A percentile compares a stretch with the other conserved stretches of the same genome.
Conservation (phyloP, 2,113 vertebrate genomes). For the western clawed frog (Xenopus tropicalis) region UCB_Xtro_10.0 CM004450.2:22155501-22156000, state of each 20-base stretch:
- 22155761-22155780: not conserved
- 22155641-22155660: too few species aligned
- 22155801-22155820: not conserved
- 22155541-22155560: too few species aligned
- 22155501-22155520: too few species aligned
- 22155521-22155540: too few species aligned
- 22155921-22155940: constrained; percentile 5
- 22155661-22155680: too few species aligned
- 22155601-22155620: too few species aligned
- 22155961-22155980: constrained; percentile 1
- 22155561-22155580: too few species aligned
- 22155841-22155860: constrained; percentile 22
- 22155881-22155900: not conserved
- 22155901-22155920: constrained; percentile 14
- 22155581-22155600: too few species aligned
- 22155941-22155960: constrained; percentile 6
- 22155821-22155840: constrained; percentile 17
- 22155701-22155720: not conserved
- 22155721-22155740: not conserved
- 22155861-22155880: constrained; percentile 36
- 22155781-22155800: not conserved
- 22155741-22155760: too few species aligned
- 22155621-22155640: too few species aligned
- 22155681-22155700: too few species aligned
- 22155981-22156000: constrained; percentile 1